Evolutionary conservation across 2,797 vertebrate genomes (phyloP).

Genomic region (Xenentodon cancila): DNA sequence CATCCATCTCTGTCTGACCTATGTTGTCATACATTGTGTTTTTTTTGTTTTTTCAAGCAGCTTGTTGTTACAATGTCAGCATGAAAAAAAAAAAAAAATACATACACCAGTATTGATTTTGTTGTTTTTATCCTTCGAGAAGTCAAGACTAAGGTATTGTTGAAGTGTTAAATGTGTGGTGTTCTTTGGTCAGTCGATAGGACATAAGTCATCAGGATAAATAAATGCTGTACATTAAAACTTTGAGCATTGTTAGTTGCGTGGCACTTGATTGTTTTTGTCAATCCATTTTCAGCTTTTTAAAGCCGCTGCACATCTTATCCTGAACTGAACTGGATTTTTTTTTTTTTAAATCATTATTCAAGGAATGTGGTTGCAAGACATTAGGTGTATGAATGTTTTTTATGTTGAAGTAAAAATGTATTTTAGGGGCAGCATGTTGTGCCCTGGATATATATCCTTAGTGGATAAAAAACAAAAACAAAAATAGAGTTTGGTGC

Average conservation of each 20-base stretch:
- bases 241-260: neutral
- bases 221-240: neutral
- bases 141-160: neutral
- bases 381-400: no score
- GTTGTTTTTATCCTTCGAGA: neutral
- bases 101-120: neutral
- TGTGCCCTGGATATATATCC: no score
- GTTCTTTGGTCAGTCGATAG: neutral
- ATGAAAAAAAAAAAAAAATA: neutral
- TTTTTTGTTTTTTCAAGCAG: neutral
- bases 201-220: no score
- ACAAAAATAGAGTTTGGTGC: no score
- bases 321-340: no score
- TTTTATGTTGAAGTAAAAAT: no score
- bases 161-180: neutral
- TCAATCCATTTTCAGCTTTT: neutral
- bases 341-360: no score
- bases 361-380: no score
- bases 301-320: neutral
- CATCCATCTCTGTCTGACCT: conserved; percentile 47
- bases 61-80: neutral
- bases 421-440: no score
- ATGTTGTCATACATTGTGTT: conserved; percentile 26
- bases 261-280: neutral
- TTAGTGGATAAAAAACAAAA: no score